Conservation (phyloP, 2,113 vertebrate species). For the Sander vitreus region DNA sequence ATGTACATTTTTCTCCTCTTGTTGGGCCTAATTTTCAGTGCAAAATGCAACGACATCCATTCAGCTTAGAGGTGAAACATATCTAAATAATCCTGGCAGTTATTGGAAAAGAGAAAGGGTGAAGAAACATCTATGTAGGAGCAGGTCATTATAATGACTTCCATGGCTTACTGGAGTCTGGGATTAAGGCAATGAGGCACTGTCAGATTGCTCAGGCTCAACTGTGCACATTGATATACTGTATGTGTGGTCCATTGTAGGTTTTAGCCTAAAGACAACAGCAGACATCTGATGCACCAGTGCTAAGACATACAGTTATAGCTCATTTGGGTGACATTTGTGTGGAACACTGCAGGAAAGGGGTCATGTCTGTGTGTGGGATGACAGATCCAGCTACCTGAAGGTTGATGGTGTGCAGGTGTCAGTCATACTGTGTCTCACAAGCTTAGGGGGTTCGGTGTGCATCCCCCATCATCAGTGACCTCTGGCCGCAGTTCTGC, state of each 20-base stretch:
- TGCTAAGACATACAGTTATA: neutral
- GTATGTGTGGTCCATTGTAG: neutral
- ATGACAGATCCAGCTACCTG: slow-evolving; percentile 26
- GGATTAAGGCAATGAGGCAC: slow-evolving; percentile 29
- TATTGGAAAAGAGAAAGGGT: neutral
- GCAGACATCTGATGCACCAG: neutral
- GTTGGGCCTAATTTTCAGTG: slow-evolving; percentile 33
- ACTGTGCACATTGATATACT: neutral
- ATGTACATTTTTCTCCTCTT: slow-evolving; percentile 41
- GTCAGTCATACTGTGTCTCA: slow-evolving; percentile 30
- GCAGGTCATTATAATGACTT: slow-evolving; percentile 35
- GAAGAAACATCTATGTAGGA: slow-evolving; percentile 7
- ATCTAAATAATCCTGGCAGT: slow-evolving; percentile 23
- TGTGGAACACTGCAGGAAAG: neutral
- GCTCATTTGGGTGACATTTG: neutral
- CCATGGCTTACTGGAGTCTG: slow-evolving; percentile 4
- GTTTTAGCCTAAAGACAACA: slow-evolving; percentile 6
- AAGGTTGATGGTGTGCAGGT: slow-evolving; percentile 25
- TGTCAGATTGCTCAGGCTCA: slow-evolving; percentile 12
- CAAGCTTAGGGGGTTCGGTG: slow-evolving; percentile 1
- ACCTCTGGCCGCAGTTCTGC: slow-evolving; percentile 21
- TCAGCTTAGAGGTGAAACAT: slow-evolving; percentile 4
- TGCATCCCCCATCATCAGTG: neutral
- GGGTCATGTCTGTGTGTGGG: slow-evolving; percentile 19
- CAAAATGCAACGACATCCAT: slow-evolving; percentile 28